Percentiles rank a stretch among this genome's conserved stretches.
Evolutionary conservation across 2,113 vertebrate genomes (phyloP).

Genomic region (Gymnobelideus leadbeateri): DNA sequence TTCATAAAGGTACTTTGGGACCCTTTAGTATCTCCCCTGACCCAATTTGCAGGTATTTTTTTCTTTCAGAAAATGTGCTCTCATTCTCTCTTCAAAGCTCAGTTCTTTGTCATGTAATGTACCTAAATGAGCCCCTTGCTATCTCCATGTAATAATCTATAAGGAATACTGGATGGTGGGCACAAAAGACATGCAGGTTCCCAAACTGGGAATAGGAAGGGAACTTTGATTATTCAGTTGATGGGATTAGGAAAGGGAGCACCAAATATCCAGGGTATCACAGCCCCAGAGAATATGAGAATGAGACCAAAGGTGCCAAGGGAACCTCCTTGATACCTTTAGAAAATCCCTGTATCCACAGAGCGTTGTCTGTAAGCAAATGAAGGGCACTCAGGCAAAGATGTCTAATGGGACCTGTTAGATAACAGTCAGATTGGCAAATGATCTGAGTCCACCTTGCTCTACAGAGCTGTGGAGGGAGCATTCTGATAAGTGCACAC

Average conservation of each 20-base stretch:
- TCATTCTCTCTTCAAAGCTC: neutral
- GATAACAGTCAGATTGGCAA: neutral
- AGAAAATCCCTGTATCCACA: neutral
- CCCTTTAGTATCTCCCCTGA: neutral
- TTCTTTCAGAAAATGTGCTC: neutral
- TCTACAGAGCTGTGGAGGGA: neutral
- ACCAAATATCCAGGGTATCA: no score
- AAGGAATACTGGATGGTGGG: neutral
- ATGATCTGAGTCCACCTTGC: neutral
- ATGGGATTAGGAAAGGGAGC: neutral
- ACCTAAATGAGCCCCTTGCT: neutral
- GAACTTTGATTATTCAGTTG: accelerated
- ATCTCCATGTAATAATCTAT: neutral
- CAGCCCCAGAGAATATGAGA: accelerated
- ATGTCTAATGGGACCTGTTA: accelerated
- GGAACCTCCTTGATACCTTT: neutral
- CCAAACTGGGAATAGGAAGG: accelerated
- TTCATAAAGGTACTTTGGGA: accelerated
- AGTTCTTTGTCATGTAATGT: accelerated
- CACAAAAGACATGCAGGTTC: accelerated
- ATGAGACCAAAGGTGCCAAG: accelerated
- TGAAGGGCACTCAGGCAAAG: accelerated
- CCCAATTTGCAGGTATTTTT: neutral
- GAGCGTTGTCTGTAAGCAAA: neutral
- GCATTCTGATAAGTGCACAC: neutral